Percentiles rank a stretch among this genome's conserved stretches.
phyloP scores from a whole-genome alignment of 2,113 vertebrate species.

The Seriola quinqueradiata region DNA sequence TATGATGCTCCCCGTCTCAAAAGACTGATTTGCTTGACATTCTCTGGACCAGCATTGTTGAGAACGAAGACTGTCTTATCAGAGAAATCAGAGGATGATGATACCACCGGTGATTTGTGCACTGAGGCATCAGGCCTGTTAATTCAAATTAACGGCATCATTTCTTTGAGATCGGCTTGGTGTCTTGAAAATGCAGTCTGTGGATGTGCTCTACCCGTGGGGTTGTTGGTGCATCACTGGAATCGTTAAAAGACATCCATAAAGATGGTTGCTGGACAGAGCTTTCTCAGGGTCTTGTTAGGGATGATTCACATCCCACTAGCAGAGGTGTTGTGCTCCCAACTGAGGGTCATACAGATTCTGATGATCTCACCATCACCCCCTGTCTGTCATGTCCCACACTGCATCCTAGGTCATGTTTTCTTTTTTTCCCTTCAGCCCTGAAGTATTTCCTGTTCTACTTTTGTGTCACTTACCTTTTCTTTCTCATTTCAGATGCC shows the following conservation, averaged over 20 bases:
- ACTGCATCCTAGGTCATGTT: background rate
- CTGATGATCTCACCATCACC: background rate
- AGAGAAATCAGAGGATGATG: background rate
- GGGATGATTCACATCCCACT: background rate
- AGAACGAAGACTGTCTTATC: background rate
- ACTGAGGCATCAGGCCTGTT: conserved; percentile 9
- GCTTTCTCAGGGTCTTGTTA: background rate
- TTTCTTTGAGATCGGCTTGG: conserved; percentile 5
- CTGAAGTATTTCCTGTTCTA: background rate
- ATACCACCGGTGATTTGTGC: background rate
- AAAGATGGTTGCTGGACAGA: background rate
- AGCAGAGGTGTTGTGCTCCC: background rate
- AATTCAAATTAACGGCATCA: background rate
- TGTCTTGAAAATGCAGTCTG: conserved; percentile 12
- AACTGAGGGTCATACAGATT: background rate
- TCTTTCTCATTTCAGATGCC: too few species aligned
- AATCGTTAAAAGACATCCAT: background rate
- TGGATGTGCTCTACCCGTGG: background rate
- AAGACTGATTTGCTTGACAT: background rate
- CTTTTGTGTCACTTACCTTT: too few species aligned
- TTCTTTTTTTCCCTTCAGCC: background rate
- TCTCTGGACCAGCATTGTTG: background rate
- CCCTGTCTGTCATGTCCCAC: background rate
- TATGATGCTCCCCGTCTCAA: background rate
- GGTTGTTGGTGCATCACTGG: background rate